Conservation (phyloP, 1,140 invertebrate species). For the Drosophila melanica region DNA sequence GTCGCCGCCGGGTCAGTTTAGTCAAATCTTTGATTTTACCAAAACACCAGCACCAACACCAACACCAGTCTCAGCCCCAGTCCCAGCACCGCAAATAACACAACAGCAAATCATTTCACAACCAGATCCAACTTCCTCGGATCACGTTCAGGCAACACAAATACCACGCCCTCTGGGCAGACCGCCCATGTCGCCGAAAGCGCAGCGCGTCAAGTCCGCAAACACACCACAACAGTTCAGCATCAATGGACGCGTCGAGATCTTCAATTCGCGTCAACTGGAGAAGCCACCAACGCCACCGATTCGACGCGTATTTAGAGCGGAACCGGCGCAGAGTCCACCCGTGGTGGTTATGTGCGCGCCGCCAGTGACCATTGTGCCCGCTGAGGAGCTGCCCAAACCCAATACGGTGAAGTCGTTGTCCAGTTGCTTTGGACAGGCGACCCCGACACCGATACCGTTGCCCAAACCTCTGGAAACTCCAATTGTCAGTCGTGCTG, state of each 20-base stretch:
- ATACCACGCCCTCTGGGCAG: conserved; percentile 76
- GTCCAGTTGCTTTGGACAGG: conserved; percentile 68
- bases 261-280: conserved; percentile 76
- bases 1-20: conserved; percentile 48
- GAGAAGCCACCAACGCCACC: conserved; percentile 61
- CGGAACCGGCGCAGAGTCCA: conserved; percentile 20
- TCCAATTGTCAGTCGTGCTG: background rate
- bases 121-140: background rate
- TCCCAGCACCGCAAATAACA: conserved; percentile 14
- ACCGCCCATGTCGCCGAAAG: conserved; percentile 81
- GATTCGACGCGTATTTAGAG: conserved; percentile 42
- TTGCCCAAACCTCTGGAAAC: background rate
- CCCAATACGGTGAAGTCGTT: conserved; percentile 76
- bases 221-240: conserved; percentile 60
- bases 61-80: conserved; percentile 18
- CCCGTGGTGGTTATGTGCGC: conserved; percentile 74
- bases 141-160: conserved; percentile 39
- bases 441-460: background rate
- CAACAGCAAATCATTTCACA: background rate
- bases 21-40: conserved; percentile 71
- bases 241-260: conserved; percentile 80
- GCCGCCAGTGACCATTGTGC: conserved; percentile 73
- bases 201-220: conserved; percentile 40
- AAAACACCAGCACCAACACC: conserved; percentile 26
- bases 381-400: conserved; percentile 76